phyloP scores from a whole-genome alignment of 2,113 vertebrate species.

The Polypterus bichir region DNA sequence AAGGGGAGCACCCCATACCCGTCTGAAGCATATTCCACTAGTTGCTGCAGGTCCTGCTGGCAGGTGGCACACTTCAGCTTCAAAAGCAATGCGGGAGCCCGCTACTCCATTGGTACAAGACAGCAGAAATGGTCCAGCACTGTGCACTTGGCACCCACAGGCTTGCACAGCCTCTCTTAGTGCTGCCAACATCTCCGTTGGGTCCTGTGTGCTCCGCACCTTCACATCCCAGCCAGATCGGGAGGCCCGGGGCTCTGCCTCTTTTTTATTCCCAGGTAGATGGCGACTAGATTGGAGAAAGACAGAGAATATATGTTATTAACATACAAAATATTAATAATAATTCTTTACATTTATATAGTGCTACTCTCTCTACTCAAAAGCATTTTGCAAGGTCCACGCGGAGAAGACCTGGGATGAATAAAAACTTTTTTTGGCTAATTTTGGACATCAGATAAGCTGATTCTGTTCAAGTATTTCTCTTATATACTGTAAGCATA shows the following conservation, averaged over 20 bases:
- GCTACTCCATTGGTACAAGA: constrained; percentile 66
- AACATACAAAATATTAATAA: no score
- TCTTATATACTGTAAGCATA: no score
- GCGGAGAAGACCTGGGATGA: no score
- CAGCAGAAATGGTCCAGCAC: constrained; percentile 74
- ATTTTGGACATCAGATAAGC: no score
- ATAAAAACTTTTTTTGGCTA: no score
- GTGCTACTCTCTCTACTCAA: no score
- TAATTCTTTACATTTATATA: no score
- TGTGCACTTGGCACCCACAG: constrained; percentile 64
- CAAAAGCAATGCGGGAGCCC: constrained; percentile 62
- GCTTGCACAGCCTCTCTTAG: constrained; percentile 55
- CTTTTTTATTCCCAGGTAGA: constrained; percentile 91
- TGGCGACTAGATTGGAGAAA: constrained; percentile 58
- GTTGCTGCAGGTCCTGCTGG: constrained; percentile 54
- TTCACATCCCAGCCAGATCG: constrained; percentile 76
- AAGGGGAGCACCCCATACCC: constrained; percentile 66
- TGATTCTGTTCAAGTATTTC: no score
- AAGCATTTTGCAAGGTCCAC: no score
- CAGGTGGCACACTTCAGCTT: constrained; percentile 77
- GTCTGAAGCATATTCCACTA: constrained; percentile 68
- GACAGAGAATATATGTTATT: not conserved
- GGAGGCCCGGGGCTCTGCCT: constrained; percentile 56
- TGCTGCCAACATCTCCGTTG: constrained; percentile 64
- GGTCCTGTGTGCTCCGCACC: constrained; percentile 60